phyloP scores from a whole-genome alignment of 2,888 invertebrate genomes.

The Drosophila ochracea region DNA sequence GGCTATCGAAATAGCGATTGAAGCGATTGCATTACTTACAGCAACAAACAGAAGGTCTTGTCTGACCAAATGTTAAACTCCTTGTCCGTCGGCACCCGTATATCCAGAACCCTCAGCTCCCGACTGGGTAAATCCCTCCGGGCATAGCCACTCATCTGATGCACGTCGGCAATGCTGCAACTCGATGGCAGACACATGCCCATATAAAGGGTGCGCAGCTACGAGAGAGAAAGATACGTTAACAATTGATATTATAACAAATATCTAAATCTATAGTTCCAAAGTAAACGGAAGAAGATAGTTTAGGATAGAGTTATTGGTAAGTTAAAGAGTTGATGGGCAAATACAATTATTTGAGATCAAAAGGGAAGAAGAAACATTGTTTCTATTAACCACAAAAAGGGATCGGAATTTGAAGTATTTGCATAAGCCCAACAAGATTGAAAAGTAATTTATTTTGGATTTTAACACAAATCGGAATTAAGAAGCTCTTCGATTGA shows the following conservation, averaged over 20 bases:
- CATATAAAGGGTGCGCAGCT: constrained; percentile 90
- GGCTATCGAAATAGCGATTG: not conserved
- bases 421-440: not conserved
- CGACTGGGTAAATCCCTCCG: constrained; percentile 85
- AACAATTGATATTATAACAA: not conserved
- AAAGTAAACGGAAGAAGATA: not conserved
- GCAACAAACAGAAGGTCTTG: constrained; percentile 89
- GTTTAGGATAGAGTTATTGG: not conserved
- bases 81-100: constrained; percentile 89
- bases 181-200: constrained; percentile 91
- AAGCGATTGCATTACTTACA: constrained; percentile 86
- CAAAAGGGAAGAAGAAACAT: not conserved
- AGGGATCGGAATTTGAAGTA: not conserved
- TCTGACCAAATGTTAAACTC: constrained; percentile 89
- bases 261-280: not conserved
- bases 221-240: constrained; percentile 16
- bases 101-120: constrained; percentile 87
- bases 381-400: not conserved
- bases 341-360: too few relatives aligned
- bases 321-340: not conserved
- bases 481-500: too few relatives aligned
- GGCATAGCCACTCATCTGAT: constrained; percentile 86
- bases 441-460: not conserved
- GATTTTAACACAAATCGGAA: not conserved
- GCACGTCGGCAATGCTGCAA: constrained; percentile 89